phyloP scores from a whole-genome alignment of 2,888 invertebrate species.

The Pycnomerus fuliginosus region DNA sequence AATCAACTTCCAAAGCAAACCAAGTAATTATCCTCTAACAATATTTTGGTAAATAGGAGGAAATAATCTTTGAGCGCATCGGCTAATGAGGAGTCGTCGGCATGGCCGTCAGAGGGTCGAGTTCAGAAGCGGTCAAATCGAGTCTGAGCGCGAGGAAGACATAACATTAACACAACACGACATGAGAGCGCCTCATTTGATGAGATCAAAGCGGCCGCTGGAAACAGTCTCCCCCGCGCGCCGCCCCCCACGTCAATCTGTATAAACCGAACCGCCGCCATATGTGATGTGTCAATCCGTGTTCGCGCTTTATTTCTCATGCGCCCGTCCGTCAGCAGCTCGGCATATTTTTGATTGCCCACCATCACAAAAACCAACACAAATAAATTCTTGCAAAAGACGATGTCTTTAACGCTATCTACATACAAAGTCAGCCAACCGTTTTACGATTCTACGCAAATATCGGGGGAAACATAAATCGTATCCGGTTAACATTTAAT shows the following conservation, averaged over 20 bases:
- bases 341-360: slow-evolving; percentile 17
- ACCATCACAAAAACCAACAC: slow-evolving; percentile 9
- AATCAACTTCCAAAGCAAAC: too few relatives aligned
- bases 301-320: slow-evolving; percentile 28
- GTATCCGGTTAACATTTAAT: slow-evolving; percentile 29
- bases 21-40: too few relatives aligned
- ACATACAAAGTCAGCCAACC: slow-evolving; percentile 21
- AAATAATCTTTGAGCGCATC: too few relatives aligned
- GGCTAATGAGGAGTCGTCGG: too few relatives aligned
- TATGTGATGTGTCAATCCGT: slow-evolving; percentile 27
- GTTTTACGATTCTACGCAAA: slow-evolving; percentile 22
- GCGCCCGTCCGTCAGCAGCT: slow-evolving; percentile 21
- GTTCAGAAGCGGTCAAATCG: slow-evolving; percentile 44
- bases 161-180: slow-evolving; percentile 50
- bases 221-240: slow-evolving; percentile 28
- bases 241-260: slow-evolving; percentile 39
- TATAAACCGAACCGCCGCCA: slow-evolving; percentile 39
- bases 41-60: too few relatives aligned
- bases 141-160: slow-evolving; percentile 39
- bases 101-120: slow-evolving; percentile 28
- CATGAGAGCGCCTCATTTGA: slow-evolving; percentile 51
- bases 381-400: slow-evolving; percentile 13
- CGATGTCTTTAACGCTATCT: slow-evolving; percentile 12
- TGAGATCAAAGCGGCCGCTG: slow-evolving; percentile 48
- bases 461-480: slow-evolving; percentile 31